Percentiles rank a stretch among this genome's conserved stretches.
Evolutionary conservation across 2,113 vertebrate species (phyloP).

Genomic region (cat (Felis catus)): DNA sequence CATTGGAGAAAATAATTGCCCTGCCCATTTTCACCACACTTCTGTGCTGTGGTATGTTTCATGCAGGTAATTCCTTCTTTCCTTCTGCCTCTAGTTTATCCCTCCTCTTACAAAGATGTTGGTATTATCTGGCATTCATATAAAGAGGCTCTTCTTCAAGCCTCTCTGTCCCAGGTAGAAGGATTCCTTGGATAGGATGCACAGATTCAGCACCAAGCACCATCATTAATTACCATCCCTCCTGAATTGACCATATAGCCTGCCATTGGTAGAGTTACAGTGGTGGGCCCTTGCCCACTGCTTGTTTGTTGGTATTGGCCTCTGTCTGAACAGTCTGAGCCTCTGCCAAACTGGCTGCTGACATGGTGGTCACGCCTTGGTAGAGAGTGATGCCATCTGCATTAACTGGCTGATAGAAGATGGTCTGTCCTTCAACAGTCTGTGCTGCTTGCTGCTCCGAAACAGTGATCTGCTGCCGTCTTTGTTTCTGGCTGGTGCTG

Average conservation of each 20-base stretch:
- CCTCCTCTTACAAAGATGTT: conserved; percentile 91
- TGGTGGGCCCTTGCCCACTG: conserved; percentile 90
- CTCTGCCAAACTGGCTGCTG: conserved; percentile 90
- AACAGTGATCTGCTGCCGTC: conserved; percentile 89
- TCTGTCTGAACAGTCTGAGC: conserved; percentile 91
- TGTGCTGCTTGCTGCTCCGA: conserved; percentile 93
- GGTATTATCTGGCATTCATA: conserved; percentile 92
- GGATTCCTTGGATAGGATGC: conserved; percentile 90
- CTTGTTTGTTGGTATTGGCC: conserved; percentile 91
- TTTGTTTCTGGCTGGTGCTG: conserved; percentile 92
- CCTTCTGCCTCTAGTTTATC: conserved; percentile 92
- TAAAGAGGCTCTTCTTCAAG: conserved; percentile 92
- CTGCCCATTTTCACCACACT: conserved; percentile 89
- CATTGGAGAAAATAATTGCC: conserved; percentile 92
- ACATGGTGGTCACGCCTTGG: conserved; percentile 93
- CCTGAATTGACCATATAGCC: conserved; percentile 91
- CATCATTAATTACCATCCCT: conserved; percentile 91
- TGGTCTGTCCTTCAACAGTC: conserved; percentile 92
- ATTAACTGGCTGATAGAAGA: conserved; percentile 93
- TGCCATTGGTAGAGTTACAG: conserved; percentile 90
- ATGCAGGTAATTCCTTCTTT: conserved; percentile 93
- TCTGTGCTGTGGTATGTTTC: conserved; percentile 91
- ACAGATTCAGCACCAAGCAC: conserved; percentile 88
- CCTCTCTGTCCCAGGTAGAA: conserved; percentile 90
- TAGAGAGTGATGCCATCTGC: conserved; percentile 92